Evolutionary conservation across 35 echinoderm and acorn worm species (phyloP), one percentile per base, ranked within the genome.

Genomic region (Chiridota heheva): DNA sequence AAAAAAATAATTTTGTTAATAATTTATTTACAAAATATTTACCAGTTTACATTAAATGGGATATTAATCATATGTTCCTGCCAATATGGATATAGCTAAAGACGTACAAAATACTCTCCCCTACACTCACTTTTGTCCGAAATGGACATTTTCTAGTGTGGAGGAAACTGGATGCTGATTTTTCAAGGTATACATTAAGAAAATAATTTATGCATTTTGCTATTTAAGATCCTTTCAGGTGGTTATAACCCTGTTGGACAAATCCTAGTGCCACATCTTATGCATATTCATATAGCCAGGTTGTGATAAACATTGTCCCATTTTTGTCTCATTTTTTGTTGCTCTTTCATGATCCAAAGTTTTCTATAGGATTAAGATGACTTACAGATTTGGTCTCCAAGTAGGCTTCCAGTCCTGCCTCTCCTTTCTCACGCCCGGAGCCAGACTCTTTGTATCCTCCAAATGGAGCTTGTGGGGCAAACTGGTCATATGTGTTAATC

Each of bases 371-470:
- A n/a, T n/a, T n/a, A n/a, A n/a, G 1, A 48, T 60, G 17, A 81
- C 89, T 97, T 70, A 97, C 94, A 10, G 88, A 74, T 61, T 97
- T 97, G 34, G 80, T 72, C 81, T 97, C 94, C 1, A 78, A 83
- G 80, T 97, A 97, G 22, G 38, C 24, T 8, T 97, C 72, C 35
- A 97, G 42, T 16, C 64, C 84, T 22, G 82, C 73, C 36, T 84
- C 63, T 31, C 95, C 95, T 36, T 84, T 73, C 75, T 98, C 95
- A 33, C 95, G 84, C 31, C 95, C 95, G 27, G 41, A 81, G 12
- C 95, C 95, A 17, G 95, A 98, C 81, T 84, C 67, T 64, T 98
- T 98, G 81, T 73, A 98, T 6, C 95, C 95, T 47, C 95, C 95
- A 57, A 98, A 98, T 5, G 95, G 84, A 5, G 74, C 39, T 34